Percentiles rank a stretch among this genome's conserved stretches.
Conservation (phyloP, 2,888 invertebrate genomes). For the Pachycephus smyrnensis region DNA sequence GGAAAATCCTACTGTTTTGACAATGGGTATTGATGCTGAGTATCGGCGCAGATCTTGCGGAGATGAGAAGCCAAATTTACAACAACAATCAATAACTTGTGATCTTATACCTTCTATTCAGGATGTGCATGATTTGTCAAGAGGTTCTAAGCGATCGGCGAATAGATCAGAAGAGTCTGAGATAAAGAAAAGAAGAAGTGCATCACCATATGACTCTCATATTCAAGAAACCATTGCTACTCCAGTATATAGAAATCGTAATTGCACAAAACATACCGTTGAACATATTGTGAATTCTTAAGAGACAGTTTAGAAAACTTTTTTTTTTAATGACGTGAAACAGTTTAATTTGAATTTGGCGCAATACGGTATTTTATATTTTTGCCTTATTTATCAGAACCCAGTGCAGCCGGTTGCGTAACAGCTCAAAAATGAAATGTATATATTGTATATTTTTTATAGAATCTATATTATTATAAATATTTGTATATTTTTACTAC, state of each 20-base stretch:
- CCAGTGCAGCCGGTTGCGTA: conserved; percentile 23
- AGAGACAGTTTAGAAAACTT: not conserved
- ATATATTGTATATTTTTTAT: conserved; percentile 37
- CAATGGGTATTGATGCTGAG: not conserved
- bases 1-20: not conserved
- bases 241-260: conserved; percentile 43
- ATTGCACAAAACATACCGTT: conserved; percentile 62
- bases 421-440: conserved; percentile 20
- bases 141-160: conserved; percentile 46
- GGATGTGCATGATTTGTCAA: conserved; percentile 40
- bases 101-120: not conserved
- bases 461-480: conserved; percentile 13
- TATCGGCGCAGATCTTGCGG: not conserved
- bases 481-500: conserved; percentile 40
- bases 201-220: conserved; percentile 37
- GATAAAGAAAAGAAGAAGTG: conserved; percentile 40
- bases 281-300: conserved; percentile 64
- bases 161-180: conserved; percentile 32
- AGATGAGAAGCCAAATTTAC: not conserved
- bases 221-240: conserved; percentile 38
- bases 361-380: not conserved
- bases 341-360: not conserved
- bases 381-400: not conserved
- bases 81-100: not conserved
- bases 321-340: not conserved